Percentiles rank a stretch among this genome's conserved stretches.
These are phyloP conservation scores for Lordiphosa collinella DNA, from an alignment of 1,140 invertebrate species.

Conservation along the genomic window DNA sequence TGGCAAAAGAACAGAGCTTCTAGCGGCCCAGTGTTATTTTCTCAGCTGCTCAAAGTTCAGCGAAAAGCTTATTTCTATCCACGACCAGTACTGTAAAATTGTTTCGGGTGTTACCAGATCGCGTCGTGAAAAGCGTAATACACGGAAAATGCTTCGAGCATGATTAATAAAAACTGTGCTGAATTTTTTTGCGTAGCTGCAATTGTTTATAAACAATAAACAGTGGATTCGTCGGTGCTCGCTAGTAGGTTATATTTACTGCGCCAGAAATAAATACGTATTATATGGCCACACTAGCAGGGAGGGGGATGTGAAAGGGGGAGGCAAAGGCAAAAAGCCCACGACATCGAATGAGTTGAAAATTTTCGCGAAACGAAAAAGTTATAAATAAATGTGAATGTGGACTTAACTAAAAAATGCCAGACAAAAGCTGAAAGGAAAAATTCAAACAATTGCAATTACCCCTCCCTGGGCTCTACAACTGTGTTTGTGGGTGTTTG, in stretches of 20 bases:
- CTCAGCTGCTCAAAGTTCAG: slow-evolving; percentile 33
- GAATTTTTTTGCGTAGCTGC: slow-evolving; percentile 14
- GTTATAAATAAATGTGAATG: slow-evolving; percentile 74
- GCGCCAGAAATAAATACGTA: slow-evolving; percentile 8
- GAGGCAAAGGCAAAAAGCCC: slow-evolving; percentile 56
- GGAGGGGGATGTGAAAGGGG: slow-evolving; percentile 13
- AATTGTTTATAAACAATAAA: slow-evolving; percentile 47
- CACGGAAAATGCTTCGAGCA: slow-evolving; percentile 19
- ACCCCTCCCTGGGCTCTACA: slow-evolving; percentile 8
- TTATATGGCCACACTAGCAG: slow-evolving; percentile 12
- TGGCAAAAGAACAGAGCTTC: slow-evolving; percentile 33
- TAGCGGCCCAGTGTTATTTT: slow-evolving; percentile 39
- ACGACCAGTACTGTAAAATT: slow-evolving; percentile 5
- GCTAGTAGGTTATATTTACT: not conserved
- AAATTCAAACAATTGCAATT: slow-evolving; percentile 36
- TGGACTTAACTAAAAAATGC: slow-evolving; percentile 15
- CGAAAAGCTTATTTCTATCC: slow-evolving; percentile 1
- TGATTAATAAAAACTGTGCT: slow-evolving; percentile 27
- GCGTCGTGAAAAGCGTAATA: slow-evolving; percentile 32
- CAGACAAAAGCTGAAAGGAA: slow-evolving; percentile 21
- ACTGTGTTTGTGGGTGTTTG: not conserved
- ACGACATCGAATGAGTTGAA: slow-evolving; percentile 72
- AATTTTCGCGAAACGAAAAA: slow-evolving; percentile 73
- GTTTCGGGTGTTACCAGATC: slow-evolving; percentile 20
- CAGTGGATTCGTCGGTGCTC: not conserved